Percentiles rank a stretch among this genome's conserved stretches.
Conservation (phyloP, 2,888 invertebrate genomes). For the Teleogryllus oceanicus region DNA sequence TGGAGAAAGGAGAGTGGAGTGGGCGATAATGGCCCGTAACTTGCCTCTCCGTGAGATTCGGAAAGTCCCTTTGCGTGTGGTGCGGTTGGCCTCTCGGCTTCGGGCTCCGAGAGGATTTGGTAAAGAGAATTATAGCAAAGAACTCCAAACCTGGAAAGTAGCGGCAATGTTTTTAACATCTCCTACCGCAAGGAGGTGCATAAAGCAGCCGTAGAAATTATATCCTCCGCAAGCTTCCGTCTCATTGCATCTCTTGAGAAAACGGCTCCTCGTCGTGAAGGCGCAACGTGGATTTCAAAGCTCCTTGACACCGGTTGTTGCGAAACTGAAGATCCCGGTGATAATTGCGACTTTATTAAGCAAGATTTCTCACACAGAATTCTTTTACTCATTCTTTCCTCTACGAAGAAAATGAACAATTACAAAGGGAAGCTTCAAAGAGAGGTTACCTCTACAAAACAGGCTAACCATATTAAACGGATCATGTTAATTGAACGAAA, state of each 20-base stretch:
- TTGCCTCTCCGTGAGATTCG: background rate
- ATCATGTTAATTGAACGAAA: too few relatives aligned
- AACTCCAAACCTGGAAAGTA: background rate
- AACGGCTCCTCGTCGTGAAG: background rate
- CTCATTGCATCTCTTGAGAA: background rate
- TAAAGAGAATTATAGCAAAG: background rate
- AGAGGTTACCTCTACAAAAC: too few relatives aligned
- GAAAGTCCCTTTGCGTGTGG: constrained; percentile 2
- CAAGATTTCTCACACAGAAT: background rate
- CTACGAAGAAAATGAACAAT: background rate
- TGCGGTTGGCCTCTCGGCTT: background rate
- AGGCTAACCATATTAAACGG: too few relatives aligned
- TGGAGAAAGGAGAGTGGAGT: background rate
- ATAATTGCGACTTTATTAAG: constrained; percentile 7
- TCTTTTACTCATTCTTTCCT: background rate
- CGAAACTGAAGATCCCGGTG: background rate
- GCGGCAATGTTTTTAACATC: background rate
- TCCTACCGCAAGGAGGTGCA: background rate
- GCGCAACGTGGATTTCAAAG: background rate
- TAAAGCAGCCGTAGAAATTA: background rate
- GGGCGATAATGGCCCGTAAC: background rate
- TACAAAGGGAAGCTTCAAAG: background rate
- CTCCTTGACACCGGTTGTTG: background rate
- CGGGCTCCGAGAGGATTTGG: background rate
- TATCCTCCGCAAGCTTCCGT: background rate